Percentiles rank a stretch among this genome's conserved stretches.
These are phyloP conservation scores for Epirrita christyi DNA, from an alignment of 2,888 invertebrate genomes.

Conservation along the genomic window DNA sequence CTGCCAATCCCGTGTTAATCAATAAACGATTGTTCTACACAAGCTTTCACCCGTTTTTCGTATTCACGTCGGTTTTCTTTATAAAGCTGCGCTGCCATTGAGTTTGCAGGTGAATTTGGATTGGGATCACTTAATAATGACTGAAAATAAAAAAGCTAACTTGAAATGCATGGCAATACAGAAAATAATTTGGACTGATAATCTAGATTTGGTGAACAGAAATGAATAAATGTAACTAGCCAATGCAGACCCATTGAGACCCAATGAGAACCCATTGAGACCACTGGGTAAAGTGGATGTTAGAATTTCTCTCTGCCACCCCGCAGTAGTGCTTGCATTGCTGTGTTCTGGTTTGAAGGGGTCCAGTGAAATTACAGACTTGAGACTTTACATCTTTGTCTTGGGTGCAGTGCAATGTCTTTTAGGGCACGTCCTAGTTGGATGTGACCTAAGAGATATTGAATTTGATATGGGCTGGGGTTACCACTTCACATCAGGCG, in stretches of 20 bases:
- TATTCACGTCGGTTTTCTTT: conserved; percentile 99
- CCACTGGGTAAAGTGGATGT: no score
- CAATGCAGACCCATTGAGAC: background rate
- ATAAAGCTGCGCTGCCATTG: conserved; percentile 99
- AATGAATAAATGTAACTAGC: background rate
- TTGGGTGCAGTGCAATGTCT: no score
- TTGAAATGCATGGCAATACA: background rate
- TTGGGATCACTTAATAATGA: conserved; percentile 99
- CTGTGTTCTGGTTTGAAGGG: no score
- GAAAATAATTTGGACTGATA: background rate
- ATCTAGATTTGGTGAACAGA: background rate
- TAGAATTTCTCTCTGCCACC: no score
- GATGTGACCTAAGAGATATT: no score
- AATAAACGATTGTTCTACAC: conserved; percentile 99
- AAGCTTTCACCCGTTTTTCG: conserved; percentile 99
- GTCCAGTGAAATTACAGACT: no score
- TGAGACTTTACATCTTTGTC: no score
- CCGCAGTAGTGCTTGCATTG: no score
- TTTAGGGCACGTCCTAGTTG: no score
- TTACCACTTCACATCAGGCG: no score
- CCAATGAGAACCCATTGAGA: no score
- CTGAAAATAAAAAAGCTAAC: conserved; percentile 86
- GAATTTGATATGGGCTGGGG: no score
- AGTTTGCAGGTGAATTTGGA: conserved; percentile 99
- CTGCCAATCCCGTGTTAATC: conserved; percentile 87